Evolutionary conservation across 2,113 vertebrate genomes (phyloP), one percentile per base, ranked within the genome.

Genomic region (Dasyprocta punctata): DNA sequence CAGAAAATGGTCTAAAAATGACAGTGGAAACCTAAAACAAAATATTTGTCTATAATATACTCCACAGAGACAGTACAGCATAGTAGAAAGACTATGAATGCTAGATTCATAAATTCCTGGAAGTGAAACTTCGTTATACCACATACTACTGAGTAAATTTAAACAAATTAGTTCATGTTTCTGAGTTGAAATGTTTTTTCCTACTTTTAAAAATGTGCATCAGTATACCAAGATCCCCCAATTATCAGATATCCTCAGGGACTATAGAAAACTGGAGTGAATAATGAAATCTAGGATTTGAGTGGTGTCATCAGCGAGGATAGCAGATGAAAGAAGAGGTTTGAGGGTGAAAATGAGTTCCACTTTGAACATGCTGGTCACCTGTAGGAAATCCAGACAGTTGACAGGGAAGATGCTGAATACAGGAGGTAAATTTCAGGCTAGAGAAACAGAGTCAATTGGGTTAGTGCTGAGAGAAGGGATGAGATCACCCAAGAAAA

Each of bases 251-350:
- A 81, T 38, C n/a, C 61, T 77, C 33, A n/a, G 83, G 36, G 28
- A 81, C 28, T 58, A 20, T 1, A 69, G 67, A 58, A 97, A 94
- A 56, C 5, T 83, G 65, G 19, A 90, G 20, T 54, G 84, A 54
- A 63, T 69, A 56, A 95, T 56, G n/a, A 14, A 30, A 86, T 30
- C 69, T 58, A 86, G 83, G 92, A 96, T 96, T 77, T 85, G 47
- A 33, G 22, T 80, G 41, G 54, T 94, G 67, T 33, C 78, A 77
- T 78, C 88, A 81, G 90, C 38, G 26, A 73, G 83, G 95, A 69
- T 3, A 90, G 56, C 77, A 94, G 90, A 94, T 38, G 41, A 71
- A 92, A 88, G 80, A 87, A 88, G 47, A 49, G 36, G n/a, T 60
- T 83, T 89, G 67, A 90, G 63, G 41, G 13, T 84, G 86, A 67